Conservation (phyloP, 1,140 invertebrate genomes). For the Pectinophora gossypiella region DNA sequence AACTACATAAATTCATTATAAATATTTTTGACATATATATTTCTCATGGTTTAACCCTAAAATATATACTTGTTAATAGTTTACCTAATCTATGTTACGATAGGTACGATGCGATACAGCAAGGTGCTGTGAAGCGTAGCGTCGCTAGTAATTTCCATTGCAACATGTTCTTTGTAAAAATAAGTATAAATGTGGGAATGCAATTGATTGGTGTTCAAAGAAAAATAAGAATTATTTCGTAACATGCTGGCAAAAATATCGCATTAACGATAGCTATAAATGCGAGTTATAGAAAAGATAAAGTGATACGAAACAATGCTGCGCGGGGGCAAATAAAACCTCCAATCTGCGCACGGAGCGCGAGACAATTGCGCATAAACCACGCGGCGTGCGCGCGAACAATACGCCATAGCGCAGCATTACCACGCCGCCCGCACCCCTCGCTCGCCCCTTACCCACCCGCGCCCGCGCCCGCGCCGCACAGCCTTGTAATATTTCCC, state of each 20-base stretch:
- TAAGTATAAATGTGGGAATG: too few relatives aligned
- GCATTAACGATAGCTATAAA: slow-evolving; percentile 34
- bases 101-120: too few relatives aligned
- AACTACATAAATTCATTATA: too few relatives aligned
- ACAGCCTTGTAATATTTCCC: slow-evolving; percentile 19
- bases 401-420: slow-evolving; percentile 28
- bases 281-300: slow-evolving; percentile 35
- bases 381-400: slow-evolving; percentile 31
- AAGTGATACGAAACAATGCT: slow-evolving; percentile 26
- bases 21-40: too few relatives aligned
- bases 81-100: too few relatives aligned
- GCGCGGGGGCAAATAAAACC: neutral
- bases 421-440: slow-evolving; percentile 5
- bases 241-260: slow-evolving; percentile 26
- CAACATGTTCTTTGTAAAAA: too few relatives aligned
- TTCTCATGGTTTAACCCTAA: too few relatives aligned
- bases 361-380: slow-evolving; percentile 36
- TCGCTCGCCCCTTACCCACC: slow-evolving; percentile 1
- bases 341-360: slow-evolving; percentile 7
- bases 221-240: slow-evolving; percentile 4
- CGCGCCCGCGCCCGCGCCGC: slow-evolving; percentile 4
- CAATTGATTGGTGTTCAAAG: too few relatives aligned
- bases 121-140: too few relatives aligned
- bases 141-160: too few relatives aligned
- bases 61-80: too few relatives aligned